Evolutionary conservation across 1,140 invertebrate species (phyloP).

Genomic region (Drosophila carrolli): DNA sequence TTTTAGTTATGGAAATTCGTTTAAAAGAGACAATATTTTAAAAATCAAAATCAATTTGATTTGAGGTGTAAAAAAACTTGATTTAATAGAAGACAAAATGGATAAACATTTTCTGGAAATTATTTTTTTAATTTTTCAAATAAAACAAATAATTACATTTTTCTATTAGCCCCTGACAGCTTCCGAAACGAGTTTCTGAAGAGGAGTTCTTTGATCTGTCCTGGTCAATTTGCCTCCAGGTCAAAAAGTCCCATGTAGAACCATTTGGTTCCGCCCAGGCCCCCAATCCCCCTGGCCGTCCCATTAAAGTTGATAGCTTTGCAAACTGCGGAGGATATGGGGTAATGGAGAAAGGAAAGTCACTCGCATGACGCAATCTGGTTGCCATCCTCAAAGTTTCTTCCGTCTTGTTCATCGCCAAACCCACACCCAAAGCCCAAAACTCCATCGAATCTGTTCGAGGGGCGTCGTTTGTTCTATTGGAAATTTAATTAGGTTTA

Average conservation of each 20-base stretch:
- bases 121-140: neutral
- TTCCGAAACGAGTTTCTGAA: slow-evolving; percentile 8
- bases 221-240: slow-evolving; percentile 39
- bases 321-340: slow-evolving; percentile 18
- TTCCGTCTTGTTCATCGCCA: slow-evolving; percentile 11
- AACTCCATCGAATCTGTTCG: slow-evolving; percentile 34
- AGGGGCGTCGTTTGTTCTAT: slow-evolving; percentile 53
- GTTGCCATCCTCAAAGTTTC: slow-evolving; percentile 58
- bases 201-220: slow-evolving; percentile 37
- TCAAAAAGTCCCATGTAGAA: slow-evolving; percentile 33
- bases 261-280: slow-evolving; percentile 3
- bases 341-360: slow-evolving; percentile 44
- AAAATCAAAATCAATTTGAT: no score
- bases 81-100: no score
- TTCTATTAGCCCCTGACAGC: neutral
- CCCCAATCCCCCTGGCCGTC: neutral
- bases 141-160: neutral
- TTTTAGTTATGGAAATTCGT: no score
- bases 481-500: slow-evolving; percentile 83
- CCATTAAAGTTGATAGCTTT: slow-evolving; percentile 46
- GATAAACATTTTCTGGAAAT: no score
- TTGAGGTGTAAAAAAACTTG: no score
- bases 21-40: no score
- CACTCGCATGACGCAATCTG: slow-evolving; percentile 76
- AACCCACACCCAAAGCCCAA: neutral